Percentiles rank a stretch among this genome's conserved stretches.
Evolutionary conservation across 2,113 vertebrate species (phyloP).

Genomic region (Megatriorchis doriae): DNA sequence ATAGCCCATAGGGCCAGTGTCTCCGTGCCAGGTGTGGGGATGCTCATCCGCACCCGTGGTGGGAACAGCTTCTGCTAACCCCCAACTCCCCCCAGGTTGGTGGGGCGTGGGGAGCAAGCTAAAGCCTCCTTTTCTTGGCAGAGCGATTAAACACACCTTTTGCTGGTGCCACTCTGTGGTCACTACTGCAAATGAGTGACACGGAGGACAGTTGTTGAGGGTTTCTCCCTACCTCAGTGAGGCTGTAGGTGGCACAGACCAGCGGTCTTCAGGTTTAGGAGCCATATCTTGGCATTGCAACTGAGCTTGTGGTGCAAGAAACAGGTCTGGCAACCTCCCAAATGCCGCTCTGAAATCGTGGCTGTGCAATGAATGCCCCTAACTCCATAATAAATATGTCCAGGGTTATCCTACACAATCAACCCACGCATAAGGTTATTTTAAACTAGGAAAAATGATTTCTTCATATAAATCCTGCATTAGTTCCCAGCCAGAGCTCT

Average conservation of each 20-base stretch:
- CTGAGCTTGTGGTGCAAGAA: neutral
- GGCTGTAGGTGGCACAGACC: too few relatives aligned
- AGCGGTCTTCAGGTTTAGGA: neutral
- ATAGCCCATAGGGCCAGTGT: neutral
- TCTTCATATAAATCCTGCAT: neutral
- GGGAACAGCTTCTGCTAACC: neutral
- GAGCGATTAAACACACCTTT: neutral
- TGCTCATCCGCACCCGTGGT: fast-evolving
- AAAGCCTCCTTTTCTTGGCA: neutral
- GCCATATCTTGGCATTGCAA: too few relatives aligned
- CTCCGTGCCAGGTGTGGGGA: neutral
- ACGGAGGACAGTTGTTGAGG: neutral
- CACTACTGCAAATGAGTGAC: neutral
- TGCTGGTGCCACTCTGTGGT: neutral
- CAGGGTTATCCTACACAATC: neutral
- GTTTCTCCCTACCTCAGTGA: neutral
- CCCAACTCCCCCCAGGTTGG: fast-evolving
- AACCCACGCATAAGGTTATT: neutral
- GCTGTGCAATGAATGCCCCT: neutral
- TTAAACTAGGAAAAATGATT: neutral
- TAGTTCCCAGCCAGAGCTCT: neutral
- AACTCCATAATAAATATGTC: neutral
- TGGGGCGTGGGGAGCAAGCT: neutral
- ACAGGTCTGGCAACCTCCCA: neutral
- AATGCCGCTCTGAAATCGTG: neutral